Evolutionary conservation across 2,888 invertebrate species (phyloP), one percentile per base, ranked within the genome.

Genomic region (Acrobasis suavella): DNA sequence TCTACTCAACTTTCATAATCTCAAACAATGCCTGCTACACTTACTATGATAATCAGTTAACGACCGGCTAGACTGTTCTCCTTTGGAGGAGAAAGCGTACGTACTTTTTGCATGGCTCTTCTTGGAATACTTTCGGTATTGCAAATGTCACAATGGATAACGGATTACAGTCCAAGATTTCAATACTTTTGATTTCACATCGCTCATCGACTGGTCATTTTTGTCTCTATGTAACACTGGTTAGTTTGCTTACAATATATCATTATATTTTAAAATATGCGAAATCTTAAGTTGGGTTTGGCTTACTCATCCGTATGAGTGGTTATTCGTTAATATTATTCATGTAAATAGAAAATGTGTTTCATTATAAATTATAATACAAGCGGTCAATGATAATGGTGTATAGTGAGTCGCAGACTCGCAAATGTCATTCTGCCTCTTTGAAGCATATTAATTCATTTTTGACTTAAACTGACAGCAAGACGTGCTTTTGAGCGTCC

Each of bases 1-100:
- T 70, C 71, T 72, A 65, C 67, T 69, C 73, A 75, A 82, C 85
- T 85, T 86, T 85, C 86, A 83, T 85, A 83, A 82, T 81, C 74
- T 76, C 76, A 77, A 82, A 86, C 86, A 85, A 86, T 87, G 82
- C 79, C 75, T 77, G 83, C 77, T 83, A 86, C 81, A 86, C 73
- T 86, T 86, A 86, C 81, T 87, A 88, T 88, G 86, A 88, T 89
- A 90, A 90, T 89, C 88, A 81, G 84, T 85, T 85, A 82, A 81
- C 82, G 75, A 83, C 76, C 82, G 82, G 84, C 83, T 83, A 82
- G 80, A 80, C 79, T 83, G 88, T 82, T 86, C 89, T 77, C 85
- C 82, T 87, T 87, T 78, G 74, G 75, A 85, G 81, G 89, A 85
- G 91, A 91, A 91, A 91, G 91, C 81, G 81, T 74, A 78, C 77